phyloP scores from a whole-genome alignment of 2,797 vertebrate genomes.

The Enteromius radiatus region DNA sequence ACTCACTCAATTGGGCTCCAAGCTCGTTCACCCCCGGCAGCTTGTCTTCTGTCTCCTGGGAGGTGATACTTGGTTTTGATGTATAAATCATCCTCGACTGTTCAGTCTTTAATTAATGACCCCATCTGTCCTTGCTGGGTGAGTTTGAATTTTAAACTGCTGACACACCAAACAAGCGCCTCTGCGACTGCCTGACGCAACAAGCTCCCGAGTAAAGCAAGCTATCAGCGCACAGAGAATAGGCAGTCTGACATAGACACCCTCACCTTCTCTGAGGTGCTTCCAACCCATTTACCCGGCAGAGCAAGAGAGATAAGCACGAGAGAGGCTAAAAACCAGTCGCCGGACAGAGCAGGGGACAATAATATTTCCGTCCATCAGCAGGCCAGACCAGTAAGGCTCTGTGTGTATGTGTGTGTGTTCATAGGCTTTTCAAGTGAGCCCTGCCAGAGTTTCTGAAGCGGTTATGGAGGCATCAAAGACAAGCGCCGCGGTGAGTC shows the following conservation, averaged over 20 bases:
- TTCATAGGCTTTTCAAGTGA: slow-evolving; percentile 84
- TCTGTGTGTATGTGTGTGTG: slow-evolving; percentile 72
- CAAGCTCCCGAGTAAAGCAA: slow-evolving; percentile 35
- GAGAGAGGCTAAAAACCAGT: slow-evolving; percentile 19
- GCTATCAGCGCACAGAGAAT: slow-evolving; percentile 37
- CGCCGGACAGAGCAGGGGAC: slow-evolving; percentile 19
- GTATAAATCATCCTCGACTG: slow-evolving; percentile 76
- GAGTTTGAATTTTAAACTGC: slow-evolving; percentile 70
- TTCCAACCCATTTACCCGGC: slow-evolving; percentile 26
- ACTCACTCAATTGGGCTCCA: slow-evolving; percentile 40
- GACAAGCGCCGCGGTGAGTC: slow-evolving; percentile 84
- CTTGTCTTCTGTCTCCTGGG: slow-evolving; percentile 62
- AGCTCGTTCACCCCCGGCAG: slow-evolving; percentile 40
- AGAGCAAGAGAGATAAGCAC: slow-evolving; percentile 23
- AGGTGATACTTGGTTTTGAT: slow-evolving; percentile 73
- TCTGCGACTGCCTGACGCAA: slow-evolving; percentile 52
- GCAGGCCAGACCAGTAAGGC: slow-evolving; percentile 58
- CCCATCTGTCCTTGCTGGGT: slow-evolving; percentile 76
- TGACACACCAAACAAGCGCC: slow-evolving; percentile 40
- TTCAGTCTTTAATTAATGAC: slow-evolving; percentile 80
- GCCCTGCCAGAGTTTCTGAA: slow-evolving; percentile 85
- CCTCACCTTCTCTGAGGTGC: slow-evolving; percentile 45
- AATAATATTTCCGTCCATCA: slow-evolving; percentile 27
- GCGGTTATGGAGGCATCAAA: slow-evolving; percentile 85
- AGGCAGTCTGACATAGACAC: slow-evolving; percentile 42